phyloP scores from a whole-genome alignment of 2,113 vertebrate genomes.

The Pelecanus crispus region DNA sequence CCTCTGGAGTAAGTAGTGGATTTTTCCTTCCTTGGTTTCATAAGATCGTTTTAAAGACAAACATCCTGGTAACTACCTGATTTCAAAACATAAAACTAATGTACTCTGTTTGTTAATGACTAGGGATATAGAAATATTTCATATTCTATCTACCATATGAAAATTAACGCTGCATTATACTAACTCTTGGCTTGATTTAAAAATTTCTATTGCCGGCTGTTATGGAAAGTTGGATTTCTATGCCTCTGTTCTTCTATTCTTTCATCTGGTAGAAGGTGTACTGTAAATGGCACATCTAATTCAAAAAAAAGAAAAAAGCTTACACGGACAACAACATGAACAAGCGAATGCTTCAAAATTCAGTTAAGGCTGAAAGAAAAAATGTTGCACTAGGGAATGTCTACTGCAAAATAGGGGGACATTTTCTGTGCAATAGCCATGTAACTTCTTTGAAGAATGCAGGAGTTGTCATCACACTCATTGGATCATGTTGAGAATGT shows the following conservation, averaged over 20 bases:
- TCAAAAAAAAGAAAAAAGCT: background rate
- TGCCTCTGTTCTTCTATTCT: background rate
- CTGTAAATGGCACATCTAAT: background rate
- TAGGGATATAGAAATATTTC: background rate
- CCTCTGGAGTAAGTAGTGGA: background rate
- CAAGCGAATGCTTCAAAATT: background rate
- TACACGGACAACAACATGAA: background rate
- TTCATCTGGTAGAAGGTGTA: background rate
- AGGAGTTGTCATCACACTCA: background rate
- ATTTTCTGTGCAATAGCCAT: background rate
- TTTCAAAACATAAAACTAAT: background rate
- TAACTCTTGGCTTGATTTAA: background rate
- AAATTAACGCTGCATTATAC: conserved; percentile 13
- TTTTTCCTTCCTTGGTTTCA: background rate
- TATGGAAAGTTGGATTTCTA: background rate
- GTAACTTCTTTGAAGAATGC: background rate
- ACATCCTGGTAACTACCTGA: background rate
- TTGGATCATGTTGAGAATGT: background rate
- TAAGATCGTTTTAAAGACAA: background rate
- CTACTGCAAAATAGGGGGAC: background rate
- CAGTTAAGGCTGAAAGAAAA: conserved; percentile 10
- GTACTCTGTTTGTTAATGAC: background rate
- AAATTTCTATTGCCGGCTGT: background rate
- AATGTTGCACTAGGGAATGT: background rate
- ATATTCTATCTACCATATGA: background rate